Percentiles rank a stretch among this genome's conserved stretches.
These are phyloP conservation scores for Spodoptera picta DNA, from an alignment of 2,888 invertebrate species.

Conservation along the genomic window DNA sequence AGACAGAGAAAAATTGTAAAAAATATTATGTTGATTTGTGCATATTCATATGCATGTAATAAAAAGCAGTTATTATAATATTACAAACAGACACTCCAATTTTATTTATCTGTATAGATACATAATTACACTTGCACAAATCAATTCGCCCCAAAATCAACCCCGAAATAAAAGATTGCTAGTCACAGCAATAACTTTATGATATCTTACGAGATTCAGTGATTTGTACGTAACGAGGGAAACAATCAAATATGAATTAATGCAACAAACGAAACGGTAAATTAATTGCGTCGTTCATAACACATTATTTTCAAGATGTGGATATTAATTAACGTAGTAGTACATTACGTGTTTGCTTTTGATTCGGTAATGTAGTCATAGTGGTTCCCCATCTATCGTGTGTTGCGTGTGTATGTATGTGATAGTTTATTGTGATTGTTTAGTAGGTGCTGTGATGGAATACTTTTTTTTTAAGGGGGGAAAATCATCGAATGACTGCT, in stretches of 20 bases:
- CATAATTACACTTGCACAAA: too few species aligned
- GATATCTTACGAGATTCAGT: conserved; percentile 23
- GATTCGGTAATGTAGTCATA: conserved; percentile 23
- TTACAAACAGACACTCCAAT: too few species aligned
- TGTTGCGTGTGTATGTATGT: too few species aligned
- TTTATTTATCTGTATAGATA: too few species aligned
- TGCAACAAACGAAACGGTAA: conserved; percentile 45
- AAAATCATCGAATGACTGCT: too few species aligned
- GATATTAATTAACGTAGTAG: conserved; percentile 47
- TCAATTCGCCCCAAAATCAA: not conserved
- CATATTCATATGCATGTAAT: too few species aligned
- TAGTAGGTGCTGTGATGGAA: too few species aligned
- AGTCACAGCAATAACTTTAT: conserved; percentile 62
- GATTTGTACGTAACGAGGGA: conserved; percentile 58
- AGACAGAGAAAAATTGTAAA: too few species aligned
- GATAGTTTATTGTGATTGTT: too few species aligned
- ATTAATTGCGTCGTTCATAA: conserved; percentile 48
- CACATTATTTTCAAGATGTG: conserved; percentile 48
- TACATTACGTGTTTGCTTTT: conserved; percentile 34
- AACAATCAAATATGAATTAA: conserved; percentile 57
- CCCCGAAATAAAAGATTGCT: conserved; percentile 61
- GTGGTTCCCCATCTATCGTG: not conserved
- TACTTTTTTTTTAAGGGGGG: too few species aligned
- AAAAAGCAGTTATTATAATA: too few species aligned
- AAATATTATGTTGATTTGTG: too few species aligned